phyloP scores from a whole-genome alignment of 2,888 invertebrate species.

The Liopterus haemorrhoidalis region DNA sequence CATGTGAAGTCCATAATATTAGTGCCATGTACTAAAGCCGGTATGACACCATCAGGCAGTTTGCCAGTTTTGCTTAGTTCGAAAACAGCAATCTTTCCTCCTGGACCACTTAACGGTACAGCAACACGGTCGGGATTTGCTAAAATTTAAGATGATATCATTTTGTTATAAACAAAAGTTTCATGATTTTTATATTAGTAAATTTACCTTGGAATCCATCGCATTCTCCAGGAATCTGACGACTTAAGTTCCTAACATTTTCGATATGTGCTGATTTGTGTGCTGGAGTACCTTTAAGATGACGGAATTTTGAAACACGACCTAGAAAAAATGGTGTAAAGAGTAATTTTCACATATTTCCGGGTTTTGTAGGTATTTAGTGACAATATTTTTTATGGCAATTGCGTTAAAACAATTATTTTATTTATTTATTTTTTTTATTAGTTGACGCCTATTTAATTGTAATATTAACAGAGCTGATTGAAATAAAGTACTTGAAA shows the following conservation, averaged over 20 bases:
- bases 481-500: too few species aligned
- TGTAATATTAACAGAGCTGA: too few species aligned
- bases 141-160: slow-evolving; percentile 39
- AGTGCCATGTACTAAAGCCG: slow-evolving; percentile 84
- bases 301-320: slow-evolving; percentile 86
- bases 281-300: slow-evolving; percentile 82
- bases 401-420: slow-evolving; percentile 11
- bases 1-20: slow-evolving; percentile 89
- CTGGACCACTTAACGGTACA: slow-evolving; percentile 83
- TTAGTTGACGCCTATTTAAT: too few species aligned
- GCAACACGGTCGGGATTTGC: slow-evolving; percentile 84
- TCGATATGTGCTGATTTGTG: slow-evolving; percentile 90
- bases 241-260: slow-evolving; percentile 82
- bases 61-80: slow-evolving; percentile 73
- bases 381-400: too few species aligned
- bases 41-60: slow-evolving; percentile 72
- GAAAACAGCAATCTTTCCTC: slow-evolving; percentile 82
- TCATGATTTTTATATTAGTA: slow-evolving; percentile 9
- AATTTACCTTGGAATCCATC: slow-evolving; percentile 80
- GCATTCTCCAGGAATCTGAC: slow-evolving; percentile 90
- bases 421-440: slow-evolving; percentile 1
- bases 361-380: too few species aligned
- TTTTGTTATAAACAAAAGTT: slow-evolving; percentile 12
- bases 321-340: slow-evolving; percentile 45
- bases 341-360: slow-evolving; percentile 6